Base-by-base conservation (phyloP, 2,113 vertebrate species). In the Acanthochromis polyacanthus region DNA sequence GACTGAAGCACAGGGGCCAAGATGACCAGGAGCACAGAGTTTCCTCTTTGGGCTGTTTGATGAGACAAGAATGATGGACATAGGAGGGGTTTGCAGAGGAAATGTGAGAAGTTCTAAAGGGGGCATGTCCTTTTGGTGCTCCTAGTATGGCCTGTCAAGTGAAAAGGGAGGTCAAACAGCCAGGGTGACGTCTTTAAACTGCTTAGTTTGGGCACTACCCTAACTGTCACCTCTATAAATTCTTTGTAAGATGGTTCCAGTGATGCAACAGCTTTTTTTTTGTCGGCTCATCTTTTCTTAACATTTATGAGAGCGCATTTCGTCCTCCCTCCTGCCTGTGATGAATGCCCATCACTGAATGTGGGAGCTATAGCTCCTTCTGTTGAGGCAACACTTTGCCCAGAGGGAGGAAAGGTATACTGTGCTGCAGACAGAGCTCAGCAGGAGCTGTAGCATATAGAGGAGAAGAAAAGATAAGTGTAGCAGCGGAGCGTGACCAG, bases 181-280 rank as follows among this genome's bases (percentile, higher is more conserved):
- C 25, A 3, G 23, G 10, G 25, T 40, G 40, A 71, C 25, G 22
- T 48, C n/a, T 59, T 70, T 77, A 61, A 75, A 70, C 45, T 65
- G 62, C 62, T 67, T 71, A 81, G 25, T 71, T 45, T 50, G 50
- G 74, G 43, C 10, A 28, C 60, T 68, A 61, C 4, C 65, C 32
- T 22, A 14, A 6, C 30, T 52, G 52, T 63, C 48, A 67, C 25
- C n/a, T 67, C 62, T 20, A 71, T 80, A 75, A 76, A 83, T 77
- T 62, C 30, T 3, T 20, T 1, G 11, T 28, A 12, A 5, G 64
- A 53, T 4, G 17, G 32, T 22, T 17, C 55, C 53, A 62, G 56
- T 20, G 25, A 38, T 61, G 8, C 4, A 3, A 32, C 17, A 28
- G 36, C 28, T 69, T 30, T 50, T 48, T 48, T 55, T n/a, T 10